These are phyloP conservation scores for Dinoponera quadriceps DNA, from an alignment of 1,140 invertebrate species.

Conservation along the genomic window DNA sequence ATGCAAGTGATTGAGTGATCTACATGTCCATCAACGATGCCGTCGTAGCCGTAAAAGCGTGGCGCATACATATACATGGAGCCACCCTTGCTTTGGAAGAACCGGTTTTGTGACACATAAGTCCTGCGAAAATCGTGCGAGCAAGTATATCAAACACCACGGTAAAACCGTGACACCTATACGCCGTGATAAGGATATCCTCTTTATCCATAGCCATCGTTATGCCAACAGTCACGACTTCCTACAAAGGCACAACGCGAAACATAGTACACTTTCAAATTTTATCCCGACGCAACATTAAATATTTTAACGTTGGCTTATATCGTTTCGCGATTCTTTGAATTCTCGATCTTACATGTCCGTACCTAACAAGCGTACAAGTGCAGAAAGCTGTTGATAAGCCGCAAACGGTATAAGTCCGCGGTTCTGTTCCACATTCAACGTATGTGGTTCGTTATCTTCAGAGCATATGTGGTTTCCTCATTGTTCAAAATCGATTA, in stretches of 20 bases:
- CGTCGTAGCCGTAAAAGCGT: slow-evolving; percentile 92
- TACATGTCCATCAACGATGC: slow-evolving; percentile 89
- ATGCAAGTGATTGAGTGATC: neutral
- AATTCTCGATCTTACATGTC: neutral
- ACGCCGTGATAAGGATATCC: slow-evolving; percentile 85
- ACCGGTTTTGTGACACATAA: slow-evolving; percentile 88
- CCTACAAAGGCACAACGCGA: slow-evolving; percentile 36
- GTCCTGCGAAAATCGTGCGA: slow-evolving; percentile 88
- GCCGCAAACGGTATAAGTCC: slow-evolving; percentile 92
- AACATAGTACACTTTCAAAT: neutral
- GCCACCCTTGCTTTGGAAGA: slow-evolving; percentile 89
- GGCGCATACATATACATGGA: slow-evolving; percentile 88
- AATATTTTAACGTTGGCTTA: neutral
- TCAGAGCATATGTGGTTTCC: slow-evolving; percentile 53
- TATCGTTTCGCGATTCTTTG: neutral
- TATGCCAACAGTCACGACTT: slow-evolving; percentile 70
- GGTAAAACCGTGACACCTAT: slow-evolving; percentile 91
- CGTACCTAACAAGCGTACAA: slow-evolving; percentile 91
- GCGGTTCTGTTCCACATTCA: slow-evolving; percentile 91
- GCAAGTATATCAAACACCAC: slow-evolving; percentile 87
- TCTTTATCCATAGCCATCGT: slow-evolving; percentile 43
- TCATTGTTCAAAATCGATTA: slow-evolving; percentile 2
- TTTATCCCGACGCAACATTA: neutral
- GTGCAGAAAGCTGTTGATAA: slow-evolving; percentile 92
- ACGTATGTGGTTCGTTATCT: slow-evolving; percentile 89